Evolutionary conservation across 64 coral and sea anemone genomes (phyloP), one percentile per base, ranked within the genome.

Genomic region (Montipora sp.): DNA sequence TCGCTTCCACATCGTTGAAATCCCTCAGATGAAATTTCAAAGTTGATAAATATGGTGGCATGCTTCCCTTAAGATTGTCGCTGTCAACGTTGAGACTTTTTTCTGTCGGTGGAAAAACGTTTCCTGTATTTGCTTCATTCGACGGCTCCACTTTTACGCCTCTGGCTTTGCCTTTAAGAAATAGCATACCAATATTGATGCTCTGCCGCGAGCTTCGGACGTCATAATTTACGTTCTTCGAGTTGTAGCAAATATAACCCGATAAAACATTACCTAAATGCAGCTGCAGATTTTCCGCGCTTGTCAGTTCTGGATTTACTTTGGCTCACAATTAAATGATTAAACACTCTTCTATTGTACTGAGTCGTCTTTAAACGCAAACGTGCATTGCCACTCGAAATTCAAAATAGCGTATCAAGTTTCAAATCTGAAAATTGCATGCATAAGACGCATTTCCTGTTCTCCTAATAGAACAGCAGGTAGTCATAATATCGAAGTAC

Each of bases 21-120:
- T 85, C 43, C 75, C 50, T 92, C 5, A 86, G 24, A 49, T 92
- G 50, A 70, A 77, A 86, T 76, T 85, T 86, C 81, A 92, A 24
- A 48, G 90, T 86, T 19, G 90, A 92, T 65, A 84, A 75, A 63
- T 85, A 66, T 16, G 78, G 83, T 50, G 90, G 57, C 81, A 66
- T 92, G 16, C 8, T 85, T 85, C 19, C 65, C 18, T 71, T 71
- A 15, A 49, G 47, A 19, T 12, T 18, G 65, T 50, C 65, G 44
- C 65, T 85, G 21, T 50, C 15, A 27, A 1, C 5, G 48, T 72
- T 46, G 22, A 2, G 8, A 49, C 45, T 72, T 8, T 11, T 47
- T 47, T 85, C 82, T 51, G n/a, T 20, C 24, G 27, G 7, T 48
- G 47, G 16, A 19, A 50, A 22, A 48, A 18, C 65, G 45, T 72